Base-by-base conservation (phyloP, 2,888 invertebrate genomes). In the Lasioglossum calceatum region DNA sequence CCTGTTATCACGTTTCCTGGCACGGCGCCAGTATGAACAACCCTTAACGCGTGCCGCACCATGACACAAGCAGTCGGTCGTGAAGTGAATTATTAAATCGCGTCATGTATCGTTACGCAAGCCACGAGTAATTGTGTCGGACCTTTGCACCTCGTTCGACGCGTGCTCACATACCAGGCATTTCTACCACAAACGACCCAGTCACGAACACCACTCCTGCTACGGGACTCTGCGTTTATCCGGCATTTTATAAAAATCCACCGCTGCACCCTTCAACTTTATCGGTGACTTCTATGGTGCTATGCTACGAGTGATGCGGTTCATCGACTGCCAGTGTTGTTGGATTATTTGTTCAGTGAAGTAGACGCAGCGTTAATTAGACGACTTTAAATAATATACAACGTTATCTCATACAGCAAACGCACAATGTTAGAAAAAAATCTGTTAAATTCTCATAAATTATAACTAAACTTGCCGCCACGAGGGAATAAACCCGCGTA, bases 51-150 rank as follows among this genome's bases (percentile, higher is more conserved):
- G 81, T 54, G 58, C 19, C 67, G 76, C 23, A 58, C 64, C 76
- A 67, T 80, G 75, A 79, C 77, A 79, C 79, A 79, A 79, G 72
- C 77, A 73, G 50, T 76, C 61, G 44, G 72, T 64, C 77, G 72
- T 73, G 82, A 79, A 64, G 42, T 73, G 84, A 88, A 88, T 90
- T 90, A 90, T 89, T 89, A 90, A 89, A 89, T 90, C 86, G 67
- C 77, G 70, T 32, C 44, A 50, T 54, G 67, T 80, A 90, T 83
- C 84, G 88, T 88, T 85, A 82, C 77, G 73, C 82, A 12, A 47
- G 42, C 39, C 50, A 67, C 77, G 78, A 71, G 64, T 86, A 86
- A 90, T 90, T 86, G 86, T 77, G 67, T 74, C n/a, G 73, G 76
- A 80, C 86, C 77, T 86, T 80, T 77, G 74, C 81, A 81, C 82